phyloP scores from a whole-genome alignment of 2,797 vertebrate genomes.

The Thaleichthys pacificus region DNA sequence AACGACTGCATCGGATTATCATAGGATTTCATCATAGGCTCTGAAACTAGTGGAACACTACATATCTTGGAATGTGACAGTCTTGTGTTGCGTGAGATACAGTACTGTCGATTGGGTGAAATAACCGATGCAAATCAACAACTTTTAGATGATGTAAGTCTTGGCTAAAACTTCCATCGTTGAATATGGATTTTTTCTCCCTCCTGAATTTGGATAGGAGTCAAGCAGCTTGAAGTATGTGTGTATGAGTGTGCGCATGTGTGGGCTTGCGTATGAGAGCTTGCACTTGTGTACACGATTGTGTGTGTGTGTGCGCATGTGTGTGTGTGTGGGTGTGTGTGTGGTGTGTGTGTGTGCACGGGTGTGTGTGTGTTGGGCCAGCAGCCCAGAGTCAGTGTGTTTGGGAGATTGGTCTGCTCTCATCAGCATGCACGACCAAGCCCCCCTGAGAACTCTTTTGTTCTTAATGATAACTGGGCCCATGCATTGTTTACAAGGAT shows the following conservation, averaged over 20 bases:
- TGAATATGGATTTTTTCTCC: neutral
- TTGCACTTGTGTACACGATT: neutral
- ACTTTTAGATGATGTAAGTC: neutral
- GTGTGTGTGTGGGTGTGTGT: slow-evolving; percentile 2
- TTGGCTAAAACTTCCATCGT: neutral
- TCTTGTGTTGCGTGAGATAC: slow-evolving; percentile 4
- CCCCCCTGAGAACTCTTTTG: slow-evolving; percentile 55
- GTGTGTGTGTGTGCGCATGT: slow-evolving; percentile 10
- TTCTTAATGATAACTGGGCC: slow-evolving; percentile 75
- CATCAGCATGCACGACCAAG: slow-evolving; percentile 58
- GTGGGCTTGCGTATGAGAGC: neutral
- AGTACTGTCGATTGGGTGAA: neutral
- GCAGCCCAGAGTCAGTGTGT: slow-evolving; percentile 49
- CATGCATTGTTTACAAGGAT: slow-evolving; percentile 72
- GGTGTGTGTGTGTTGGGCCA: slow-evolving; percentile 12
- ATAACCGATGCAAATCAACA: neutral
- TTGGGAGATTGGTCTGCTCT: slow-evolving; percentile 58
- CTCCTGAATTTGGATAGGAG: neutral
- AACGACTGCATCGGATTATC: slow-evolving; percentile 4
- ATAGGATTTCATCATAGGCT: slow-evolving; percentile 14
- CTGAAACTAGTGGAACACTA: slow-evolving; percentile 7
- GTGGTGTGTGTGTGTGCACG: slow-evolving; percentile 3
- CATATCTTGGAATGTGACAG: too few relatives aligned
- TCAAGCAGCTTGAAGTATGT: neutral
- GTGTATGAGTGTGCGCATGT: neutral